phyloP scores from a whole-genome alignment of 2,888 invertebrate species.

The Dinocampus coccinellae region DNA sequence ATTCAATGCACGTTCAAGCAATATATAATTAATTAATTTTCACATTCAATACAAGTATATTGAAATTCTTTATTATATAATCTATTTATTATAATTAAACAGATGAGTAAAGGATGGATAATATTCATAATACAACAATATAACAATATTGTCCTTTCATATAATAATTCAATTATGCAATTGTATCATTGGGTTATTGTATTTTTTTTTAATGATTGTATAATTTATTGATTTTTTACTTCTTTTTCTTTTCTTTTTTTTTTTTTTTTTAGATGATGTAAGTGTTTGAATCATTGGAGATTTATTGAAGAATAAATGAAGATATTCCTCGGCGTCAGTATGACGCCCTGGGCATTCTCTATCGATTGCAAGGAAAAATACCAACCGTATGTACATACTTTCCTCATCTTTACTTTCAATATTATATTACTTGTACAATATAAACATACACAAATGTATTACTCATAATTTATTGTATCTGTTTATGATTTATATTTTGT shows the following conservation, averaged over 20 bases:
- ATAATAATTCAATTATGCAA: too few species aligned
- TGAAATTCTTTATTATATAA: too few species aligned
- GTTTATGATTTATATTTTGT: not conserved
- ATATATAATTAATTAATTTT: not conserved
- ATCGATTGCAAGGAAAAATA: constrained; percentile 56
- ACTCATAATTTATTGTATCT: not conserved
- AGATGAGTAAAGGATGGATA: too few species aligned
- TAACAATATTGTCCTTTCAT: too few species aligned
- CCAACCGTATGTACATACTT: constrained; percentile 7
- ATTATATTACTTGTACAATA: constrained; percentile 9
- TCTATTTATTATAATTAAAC: too few species aligned
- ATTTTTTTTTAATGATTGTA: too few species aligned
- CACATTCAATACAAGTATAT: not conserved
- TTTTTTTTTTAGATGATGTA: not conserved
- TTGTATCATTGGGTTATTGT: too few species aligned
- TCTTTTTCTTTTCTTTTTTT: not conserved
- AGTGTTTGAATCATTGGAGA: not conserved
- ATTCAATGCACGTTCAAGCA: not conserved
- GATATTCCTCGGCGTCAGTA: constrained; percentile 58
- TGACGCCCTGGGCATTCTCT: constrained; percentile 53
- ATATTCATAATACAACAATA: too few species aligned
- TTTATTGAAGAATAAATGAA: constrained; percentile 40
- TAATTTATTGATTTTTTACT: not conserved
- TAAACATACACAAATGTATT: not conserved
- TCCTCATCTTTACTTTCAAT: not conserved